phyloP scores from a whole-genome alignment of 2,797 vertebrate genomes.

The Hipposideros larvatus region DNA sequence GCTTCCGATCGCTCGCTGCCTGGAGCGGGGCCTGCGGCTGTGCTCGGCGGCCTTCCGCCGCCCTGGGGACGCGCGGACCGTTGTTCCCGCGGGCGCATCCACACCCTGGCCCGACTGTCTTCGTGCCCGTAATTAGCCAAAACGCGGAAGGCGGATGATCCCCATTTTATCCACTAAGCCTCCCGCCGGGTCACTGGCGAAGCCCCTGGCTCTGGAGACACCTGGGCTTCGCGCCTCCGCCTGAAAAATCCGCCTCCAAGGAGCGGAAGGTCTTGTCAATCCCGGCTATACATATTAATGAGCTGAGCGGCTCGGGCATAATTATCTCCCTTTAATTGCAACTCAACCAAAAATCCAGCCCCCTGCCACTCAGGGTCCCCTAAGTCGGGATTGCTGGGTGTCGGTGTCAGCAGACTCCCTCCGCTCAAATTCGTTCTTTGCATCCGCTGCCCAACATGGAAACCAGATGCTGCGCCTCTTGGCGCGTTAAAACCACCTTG shows the following conservation, averaged over 20 bases:
- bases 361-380: constrained; percentile 78
- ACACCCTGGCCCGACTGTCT: too few species aligned
- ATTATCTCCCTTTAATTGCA: constrained; percentile 85
- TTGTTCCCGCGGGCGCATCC: not conserved
- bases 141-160: not conserved
- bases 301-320: constrained; percentile 62
- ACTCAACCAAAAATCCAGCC: constrained; percentile 82
- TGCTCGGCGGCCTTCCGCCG: not conserved
- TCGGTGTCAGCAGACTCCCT: constrained; percentile 65
- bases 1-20: constrained; percentile 36
- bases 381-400: constrained; percentile 72
- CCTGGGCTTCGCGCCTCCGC: not conserved
- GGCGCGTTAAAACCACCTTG: not conserved
- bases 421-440: constrained; percentile 61
- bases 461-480: constrained; percentile 47
- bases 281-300: constrained; percentile 82
- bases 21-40: not conserved
- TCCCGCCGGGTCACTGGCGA: constrained; percentile 6
- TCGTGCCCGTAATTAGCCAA: not conserved
- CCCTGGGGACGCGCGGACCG: not conserved
- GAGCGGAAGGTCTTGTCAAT: not conserved
- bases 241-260: not conserved
- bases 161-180: constrained; percentile 5
- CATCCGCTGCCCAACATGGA: not conserved
- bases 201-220: not conserved